Percentiles rank a stretch among this genome's conserved stretches.
These are phyloP conservation scores for Tridacna crocea DNA, from an alignment of 2,888 invertebrate species.

Conservation along the genomic window DNA sequence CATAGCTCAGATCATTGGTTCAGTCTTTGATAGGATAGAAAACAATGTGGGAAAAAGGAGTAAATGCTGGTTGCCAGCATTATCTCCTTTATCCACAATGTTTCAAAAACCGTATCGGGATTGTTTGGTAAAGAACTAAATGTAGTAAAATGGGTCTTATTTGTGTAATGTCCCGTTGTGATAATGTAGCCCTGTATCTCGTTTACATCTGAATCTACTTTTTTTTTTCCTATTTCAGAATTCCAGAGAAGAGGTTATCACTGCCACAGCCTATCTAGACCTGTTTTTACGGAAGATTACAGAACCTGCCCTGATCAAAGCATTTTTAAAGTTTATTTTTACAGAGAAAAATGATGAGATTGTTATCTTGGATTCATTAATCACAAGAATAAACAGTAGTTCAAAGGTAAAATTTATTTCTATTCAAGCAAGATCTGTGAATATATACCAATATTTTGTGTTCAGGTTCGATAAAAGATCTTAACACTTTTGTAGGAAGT, in stretches of 20 bases:
- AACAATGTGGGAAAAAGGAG: too few species aligned
- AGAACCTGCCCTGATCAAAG: constrained; percentile 92
- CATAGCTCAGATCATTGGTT: too few species aligned
- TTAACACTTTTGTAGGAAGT: too few species aligned
- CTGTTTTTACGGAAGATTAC: constrained; percentile 94
- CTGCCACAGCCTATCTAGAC: constrained; percentile 97
- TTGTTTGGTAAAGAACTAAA: too few species aligned
- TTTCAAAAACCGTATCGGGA: too few species aligned
- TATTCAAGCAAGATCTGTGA: not conserved
- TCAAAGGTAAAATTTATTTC: constrained; percentile 87
- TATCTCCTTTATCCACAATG: too few species aligned
- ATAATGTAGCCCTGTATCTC: not conserved
- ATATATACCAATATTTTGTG: not conserved
- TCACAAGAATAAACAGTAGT: constrained; percentile 91
- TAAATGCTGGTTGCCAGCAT: too few species aligned
- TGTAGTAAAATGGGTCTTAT: too few species aligned
- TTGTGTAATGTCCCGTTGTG: too few species aligned
- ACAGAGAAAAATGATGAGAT: constrained; percentile 93
- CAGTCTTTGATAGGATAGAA: too few species aligned
- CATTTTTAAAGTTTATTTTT: constrained; percentile 92
- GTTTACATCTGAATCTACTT: not conserved
- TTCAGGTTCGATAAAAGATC: too few species aligned
- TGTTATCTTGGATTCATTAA: constrained; percentile 91
- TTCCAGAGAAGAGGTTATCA: constrained; percentile 93
- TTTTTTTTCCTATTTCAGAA: constrained; percentile 88